Conservation (phyloP, 30 jellyfish, hydroid and myxozoan genomes). For the Clytia hemisphaerica region DNA sequence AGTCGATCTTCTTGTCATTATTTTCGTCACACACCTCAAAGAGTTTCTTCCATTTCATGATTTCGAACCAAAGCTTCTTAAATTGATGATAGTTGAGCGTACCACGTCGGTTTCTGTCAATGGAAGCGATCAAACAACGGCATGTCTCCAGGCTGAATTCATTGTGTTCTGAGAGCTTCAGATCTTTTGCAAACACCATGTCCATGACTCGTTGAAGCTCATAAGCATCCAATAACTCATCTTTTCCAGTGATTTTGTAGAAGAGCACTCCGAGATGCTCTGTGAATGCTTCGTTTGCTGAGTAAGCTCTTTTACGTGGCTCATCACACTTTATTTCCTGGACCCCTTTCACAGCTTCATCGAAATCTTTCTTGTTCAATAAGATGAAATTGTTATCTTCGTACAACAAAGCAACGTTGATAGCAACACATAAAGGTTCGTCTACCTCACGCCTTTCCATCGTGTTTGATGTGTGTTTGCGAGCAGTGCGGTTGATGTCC, state of each 20-base stretch:
- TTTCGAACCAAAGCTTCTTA: background rate
- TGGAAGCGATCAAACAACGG: background rate
- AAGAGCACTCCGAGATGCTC: background rate
- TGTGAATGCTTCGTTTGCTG: no score
- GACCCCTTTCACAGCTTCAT: no score
- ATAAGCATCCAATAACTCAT: background rate
- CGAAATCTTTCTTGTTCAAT: no score
- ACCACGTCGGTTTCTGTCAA: background rate
- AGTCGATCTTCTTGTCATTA: background rate
- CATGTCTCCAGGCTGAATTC: background rate
- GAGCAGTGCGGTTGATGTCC: no score
- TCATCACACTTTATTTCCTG: no score
- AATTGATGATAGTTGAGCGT: background rate
- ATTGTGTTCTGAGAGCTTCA: background rate
- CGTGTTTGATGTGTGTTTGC: no score
- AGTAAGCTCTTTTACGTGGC: no score
- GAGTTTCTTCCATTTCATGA: background rate
- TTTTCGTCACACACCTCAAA: slow-evolving; percentile 2
- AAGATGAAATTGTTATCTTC: no score
- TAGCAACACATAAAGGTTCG: no score
- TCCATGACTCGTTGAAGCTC: slow-evolving; percentile 3
- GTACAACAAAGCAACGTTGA: no score
- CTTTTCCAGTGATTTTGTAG: background rate
- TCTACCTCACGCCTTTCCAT: no score
- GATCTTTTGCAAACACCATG: background rate